Evolutionary conservation across 2,797 vertebrate genomes (phyloP).

Genomic region (Acridotheres tristis): DNA sequence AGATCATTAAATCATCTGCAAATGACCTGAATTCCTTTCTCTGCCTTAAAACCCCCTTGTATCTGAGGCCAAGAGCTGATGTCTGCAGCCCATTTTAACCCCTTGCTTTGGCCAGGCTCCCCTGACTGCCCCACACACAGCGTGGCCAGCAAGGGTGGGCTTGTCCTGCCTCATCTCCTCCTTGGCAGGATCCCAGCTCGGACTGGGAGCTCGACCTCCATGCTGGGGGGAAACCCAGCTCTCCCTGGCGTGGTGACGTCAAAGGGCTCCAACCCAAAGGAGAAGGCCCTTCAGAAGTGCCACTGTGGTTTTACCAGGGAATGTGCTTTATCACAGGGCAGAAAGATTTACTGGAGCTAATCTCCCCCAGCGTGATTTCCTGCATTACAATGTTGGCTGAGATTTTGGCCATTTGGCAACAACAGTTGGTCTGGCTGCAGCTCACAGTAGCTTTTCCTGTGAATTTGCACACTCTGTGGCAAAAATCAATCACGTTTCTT

Average conservation of each 20-base stretch:
- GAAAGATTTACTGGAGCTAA: neutral
- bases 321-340: neutral
- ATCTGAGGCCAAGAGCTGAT: neutral
- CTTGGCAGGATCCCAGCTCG: neutral
- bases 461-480: constrained; percentile 41
- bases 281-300: neutral
- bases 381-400: neutral
- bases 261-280: neutral
- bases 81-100: neutral
- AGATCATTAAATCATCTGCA: neutral
- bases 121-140: neutral
- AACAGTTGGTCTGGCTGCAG: constrained; percentile 50
- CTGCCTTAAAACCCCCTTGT: neutral
- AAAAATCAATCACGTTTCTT: constrained; percentile 22
- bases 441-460: neutral
- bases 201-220: neutral
- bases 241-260: neutral
- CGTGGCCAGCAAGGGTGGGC: neutral
- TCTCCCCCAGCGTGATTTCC: neutral
- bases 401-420: constrained; percentile 44
- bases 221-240: neutral
- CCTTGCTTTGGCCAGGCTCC: neutral
- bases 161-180: neutral
- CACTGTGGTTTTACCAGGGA: neutral
- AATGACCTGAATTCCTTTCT: neutral